Conservation (phyloP, 2,113 vertebrate genomes). For the Pterophyllum scalare region DNA sequence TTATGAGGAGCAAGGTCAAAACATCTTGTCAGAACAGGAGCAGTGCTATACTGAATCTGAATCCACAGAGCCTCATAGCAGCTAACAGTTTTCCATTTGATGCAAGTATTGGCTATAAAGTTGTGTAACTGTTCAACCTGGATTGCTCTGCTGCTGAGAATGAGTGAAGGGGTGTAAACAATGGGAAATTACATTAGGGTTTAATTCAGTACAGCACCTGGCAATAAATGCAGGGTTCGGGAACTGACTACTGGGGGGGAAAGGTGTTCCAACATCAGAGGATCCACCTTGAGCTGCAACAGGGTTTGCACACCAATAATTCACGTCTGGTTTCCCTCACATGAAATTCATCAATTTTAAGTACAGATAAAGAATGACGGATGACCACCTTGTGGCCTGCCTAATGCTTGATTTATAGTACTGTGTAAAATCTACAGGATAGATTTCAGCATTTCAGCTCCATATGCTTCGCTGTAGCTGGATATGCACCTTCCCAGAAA, state of each 20-base stretch:
- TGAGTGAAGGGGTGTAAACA: not conserved
- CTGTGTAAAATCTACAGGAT: not conserved
- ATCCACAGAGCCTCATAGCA: not conserved
- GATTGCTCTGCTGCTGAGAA: not conserved
- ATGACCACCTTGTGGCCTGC: not conserved
- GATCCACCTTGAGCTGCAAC: not conserved
- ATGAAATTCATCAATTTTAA: not conserved
- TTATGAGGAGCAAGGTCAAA: not conserved
- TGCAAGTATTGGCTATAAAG: not conserved
- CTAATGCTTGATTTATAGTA: not conserved
- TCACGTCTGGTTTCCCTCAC: not conserved
- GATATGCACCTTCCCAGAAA: not conserved
- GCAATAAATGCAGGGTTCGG: not conserved
- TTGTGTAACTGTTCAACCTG: not conserved
- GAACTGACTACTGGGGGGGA: not conserved
- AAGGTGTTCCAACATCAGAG: accelerated
- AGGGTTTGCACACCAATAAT: not conserved
- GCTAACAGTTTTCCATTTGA: not conserved
- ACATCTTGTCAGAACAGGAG: not conserved
- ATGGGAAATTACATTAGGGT: not conserved
- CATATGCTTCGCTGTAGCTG: not conserved
- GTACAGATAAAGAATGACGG: not conserved
- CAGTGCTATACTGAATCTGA: not conserved
- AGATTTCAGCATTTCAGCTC: not conserved
- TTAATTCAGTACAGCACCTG: not conserved